These are phyloP conservation scores for Lagenorhynchus albirostris DNA, from an alignment of 2,113 vertebrate species.

Conservation along the genomic window DNA sequence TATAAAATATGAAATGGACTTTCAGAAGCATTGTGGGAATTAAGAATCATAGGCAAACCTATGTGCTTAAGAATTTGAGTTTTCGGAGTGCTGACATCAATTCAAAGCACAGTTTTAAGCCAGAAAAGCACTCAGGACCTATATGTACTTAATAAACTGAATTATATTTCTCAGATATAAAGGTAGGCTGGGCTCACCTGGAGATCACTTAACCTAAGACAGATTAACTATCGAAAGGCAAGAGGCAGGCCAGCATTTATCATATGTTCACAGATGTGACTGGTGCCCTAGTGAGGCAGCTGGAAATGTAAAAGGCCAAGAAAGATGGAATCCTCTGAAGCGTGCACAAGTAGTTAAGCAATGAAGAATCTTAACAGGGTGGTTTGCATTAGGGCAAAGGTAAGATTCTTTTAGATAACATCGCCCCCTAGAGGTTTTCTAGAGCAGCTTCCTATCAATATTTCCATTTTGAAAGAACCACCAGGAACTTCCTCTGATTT, in stretches of 20 bases:
- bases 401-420: background rate
- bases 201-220: background rate
- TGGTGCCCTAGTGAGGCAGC: background rate
- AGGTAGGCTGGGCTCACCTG: background rate
- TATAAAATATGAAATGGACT: background rate
- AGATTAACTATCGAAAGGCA: background rate
- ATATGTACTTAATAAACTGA: background rate
- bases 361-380: no score
- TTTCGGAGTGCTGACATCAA: background rate
- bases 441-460: background rate
- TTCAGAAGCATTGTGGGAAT: background rate
- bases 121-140: background rate
- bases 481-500: background rate
- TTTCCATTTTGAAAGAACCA: background rate
- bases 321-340: background rate
- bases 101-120: background rate
- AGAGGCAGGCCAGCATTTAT: background rate
- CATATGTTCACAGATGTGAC: background rate
- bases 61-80: background rate
- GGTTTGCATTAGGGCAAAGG: background rate
- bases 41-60: background rate
- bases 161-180: background rate
- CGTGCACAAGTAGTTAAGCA: no score
- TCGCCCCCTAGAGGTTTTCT: background rate
- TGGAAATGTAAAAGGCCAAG: background rate